Conservation (phyloP, 2,888 invertebrate species). For the Marasmarcha lunaedactyla region DNA sequence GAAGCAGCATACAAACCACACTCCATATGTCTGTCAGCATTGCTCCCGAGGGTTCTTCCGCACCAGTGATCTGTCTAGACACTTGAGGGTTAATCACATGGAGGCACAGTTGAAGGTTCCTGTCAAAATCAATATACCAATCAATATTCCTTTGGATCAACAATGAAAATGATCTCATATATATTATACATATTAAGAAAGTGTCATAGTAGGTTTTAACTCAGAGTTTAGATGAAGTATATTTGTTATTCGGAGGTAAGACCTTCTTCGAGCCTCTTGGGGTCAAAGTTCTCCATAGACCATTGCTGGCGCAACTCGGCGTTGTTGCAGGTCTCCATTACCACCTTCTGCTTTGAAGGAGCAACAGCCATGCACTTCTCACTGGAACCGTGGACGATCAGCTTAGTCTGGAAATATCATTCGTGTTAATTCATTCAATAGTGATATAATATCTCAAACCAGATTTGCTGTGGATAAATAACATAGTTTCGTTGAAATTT, state of each 20-base stretch:
- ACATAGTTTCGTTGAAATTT: no score
- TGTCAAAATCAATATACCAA: background rate
- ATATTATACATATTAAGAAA: no score
- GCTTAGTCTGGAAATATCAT: conserved; percentile 72
- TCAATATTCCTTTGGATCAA: no score
- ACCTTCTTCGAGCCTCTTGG: conserved; percentile 50
- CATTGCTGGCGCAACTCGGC: conserved; percentile 78
- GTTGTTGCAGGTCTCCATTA: conserved; percentile 85
- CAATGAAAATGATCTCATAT: no score
- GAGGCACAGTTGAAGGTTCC: conserved; percentile 24
- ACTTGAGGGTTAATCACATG: conserved; percentile 44
- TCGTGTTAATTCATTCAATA: no score
- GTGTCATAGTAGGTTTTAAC: no score
- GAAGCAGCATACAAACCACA: conserved; percentile 54
- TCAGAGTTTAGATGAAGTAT: no score
- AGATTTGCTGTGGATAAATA: no score
- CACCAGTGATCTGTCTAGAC: conserved; percentile 49
- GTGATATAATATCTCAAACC: background rate
- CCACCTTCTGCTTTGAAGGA: conserved; percentile 80
- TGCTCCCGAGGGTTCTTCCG: conserved; percentile 55
- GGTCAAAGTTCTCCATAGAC: conserved; percentile 87
- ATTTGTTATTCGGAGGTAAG: conserved; percentile 50
- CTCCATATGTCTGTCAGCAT: conserved; percentile 50
- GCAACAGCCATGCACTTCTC: conserved; percentile 93
- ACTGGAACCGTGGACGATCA: conserved; percentile 89